Conservation (phyloP, 2,797 vertebrate genomes). For the Pithecia hirsuta region DNA sequence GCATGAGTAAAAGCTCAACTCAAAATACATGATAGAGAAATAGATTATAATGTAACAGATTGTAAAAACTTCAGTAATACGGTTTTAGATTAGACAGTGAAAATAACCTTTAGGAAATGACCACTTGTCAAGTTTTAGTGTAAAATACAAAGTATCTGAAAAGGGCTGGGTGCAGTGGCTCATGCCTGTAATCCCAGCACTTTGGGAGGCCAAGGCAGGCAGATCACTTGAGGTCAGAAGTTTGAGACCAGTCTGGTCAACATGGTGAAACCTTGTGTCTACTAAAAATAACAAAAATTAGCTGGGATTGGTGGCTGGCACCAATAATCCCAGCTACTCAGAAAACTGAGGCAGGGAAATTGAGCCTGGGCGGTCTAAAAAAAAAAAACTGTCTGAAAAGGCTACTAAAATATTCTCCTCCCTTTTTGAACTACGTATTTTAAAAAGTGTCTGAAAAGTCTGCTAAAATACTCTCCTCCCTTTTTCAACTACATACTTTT, state of each 20-base stretch:
- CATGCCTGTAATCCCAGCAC: no score
- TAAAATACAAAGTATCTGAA: no score
- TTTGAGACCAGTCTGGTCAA: no score
- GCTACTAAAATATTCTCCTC: neutral
- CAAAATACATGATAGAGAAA: neutral
- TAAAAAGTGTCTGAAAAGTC: neutral
- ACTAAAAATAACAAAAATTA: no score
- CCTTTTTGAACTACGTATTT: neutral
- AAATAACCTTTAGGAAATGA: conserved; percentile 28
- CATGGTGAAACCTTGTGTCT: no score
- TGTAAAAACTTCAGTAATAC: neutral
- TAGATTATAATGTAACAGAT: neutral
- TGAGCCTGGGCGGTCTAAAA: neutral
- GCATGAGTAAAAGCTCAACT: neutral
- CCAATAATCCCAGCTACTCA: no score
- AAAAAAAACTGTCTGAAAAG: neutral
- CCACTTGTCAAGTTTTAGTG: neutral
- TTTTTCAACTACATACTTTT: neutral
- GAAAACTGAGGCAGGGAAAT: no score
- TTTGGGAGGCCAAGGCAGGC: no score
- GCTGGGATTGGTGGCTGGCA: no score
- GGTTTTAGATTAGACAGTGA: neutral
- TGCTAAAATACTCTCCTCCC: neutral
- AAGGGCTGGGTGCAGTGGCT: no score
- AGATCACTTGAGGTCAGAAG: no score